Evolutionary conservation across 1,140 invertebrate species (phyloP), one percentile per base, ranked within the genome.

Genomic region (Streblospio benedicti): DNA sequence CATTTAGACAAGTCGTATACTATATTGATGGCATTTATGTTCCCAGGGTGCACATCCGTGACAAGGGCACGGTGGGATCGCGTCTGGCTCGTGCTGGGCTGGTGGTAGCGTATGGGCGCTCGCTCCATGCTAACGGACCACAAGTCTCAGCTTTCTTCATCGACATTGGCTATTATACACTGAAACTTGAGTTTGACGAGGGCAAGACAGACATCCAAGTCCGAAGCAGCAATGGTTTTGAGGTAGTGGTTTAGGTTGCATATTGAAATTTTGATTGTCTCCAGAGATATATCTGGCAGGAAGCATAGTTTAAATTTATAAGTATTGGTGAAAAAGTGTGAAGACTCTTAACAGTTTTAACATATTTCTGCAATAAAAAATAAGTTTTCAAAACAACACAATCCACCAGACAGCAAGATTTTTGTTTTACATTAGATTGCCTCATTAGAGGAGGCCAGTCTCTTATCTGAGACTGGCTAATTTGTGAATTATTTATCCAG

Each of bases 181-280:
- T 56, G 27, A 28, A 35, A 2, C 4, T 56, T 2, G 31, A 38
- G 27, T 56, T 38, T 44, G 51, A 44, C 30, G 20, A 5, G 23
- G 49, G 30, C 12, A 18, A 51, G 45, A 60, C 20, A 38, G 18
- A 20, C 4, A 64, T 70, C n/a, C 62, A 57, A 49, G 55, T 69
- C 12, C 49, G 63, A 50, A 57, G 33, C n/a, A 64, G 60, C 16
- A 0, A 28, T 12, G 69, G 67, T 53, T 71, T 70, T 49, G 66
- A 70, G 65, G 69, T 69, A 60, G 38, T 25, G 4, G 27, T 4
- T 18, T 9, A 41, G 35, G 9, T 41, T 9, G 9, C 9, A 18
- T n/a, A 12, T 41, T 41, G 35, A 41, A 9, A 41, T n/a, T 12
- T 9, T 41, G n/a, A 18, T 41, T 12, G 9, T 41, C 9, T 41